A percentile compares a stretch with the other conserved stretches of the same genome.
phyloP scores from a whole-genome alignment of 2,797 vertebrate genomes.

The Notolepis coatsorum region DNA sequence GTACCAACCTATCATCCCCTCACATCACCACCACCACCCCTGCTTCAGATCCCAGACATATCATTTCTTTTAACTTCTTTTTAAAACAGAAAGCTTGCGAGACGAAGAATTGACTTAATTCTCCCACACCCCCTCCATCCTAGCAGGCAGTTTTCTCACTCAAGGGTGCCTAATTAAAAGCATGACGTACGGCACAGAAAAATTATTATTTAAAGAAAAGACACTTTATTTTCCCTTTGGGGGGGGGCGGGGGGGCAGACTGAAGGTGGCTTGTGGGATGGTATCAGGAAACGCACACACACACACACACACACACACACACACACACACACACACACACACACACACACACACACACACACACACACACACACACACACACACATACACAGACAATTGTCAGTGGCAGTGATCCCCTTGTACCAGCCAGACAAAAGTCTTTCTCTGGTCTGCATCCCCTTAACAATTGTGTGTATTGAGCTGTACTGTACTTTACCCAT shows the following conservation, averaged over 20 bases:
- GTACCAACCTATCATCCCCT: no score
- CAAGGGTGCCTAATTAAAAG: constrained; percentile 49
- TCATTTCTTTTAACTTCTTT: constrained; percentile 15
- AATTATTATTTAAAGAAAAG: constrained; percentile 19
- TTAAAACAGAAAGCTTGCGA: constrained; percentile 23
- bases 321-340: constrained; percentile 15
- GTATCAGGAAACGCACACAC: constrained; percentile 12
- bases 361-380: neutral
- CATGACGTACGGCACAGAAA: constrained; percentile 8
- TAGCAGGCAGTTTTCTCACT: constrained; percentile 29
- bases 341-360: neutral
- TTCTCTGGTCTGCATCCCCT: no score
- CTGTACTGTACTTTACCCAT: no score
- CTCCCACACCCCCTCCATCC: constrained; percentile 9
- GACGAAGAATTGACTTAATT: constrained; percentile 13
- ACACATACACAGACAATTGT: neutral
- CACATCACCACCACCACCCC: neutral
- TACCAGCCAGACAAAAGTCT: no score
- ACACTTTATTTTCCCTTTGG: constrained; percentile 35
- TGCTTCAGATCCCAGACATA: constrained; percentile 11
- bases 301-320: constrained; percentile 6
- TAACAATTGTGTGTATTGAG: no score
- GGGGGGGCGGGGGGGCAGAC: no score
- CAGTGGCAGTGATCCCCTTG: no score
- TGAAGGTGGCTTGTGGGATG: constrained; percentile 30